phyloP scores from a whole-genome alignment of 2,113 vertebrate genomes.

The Chaetodon trifascialis region DNA sequence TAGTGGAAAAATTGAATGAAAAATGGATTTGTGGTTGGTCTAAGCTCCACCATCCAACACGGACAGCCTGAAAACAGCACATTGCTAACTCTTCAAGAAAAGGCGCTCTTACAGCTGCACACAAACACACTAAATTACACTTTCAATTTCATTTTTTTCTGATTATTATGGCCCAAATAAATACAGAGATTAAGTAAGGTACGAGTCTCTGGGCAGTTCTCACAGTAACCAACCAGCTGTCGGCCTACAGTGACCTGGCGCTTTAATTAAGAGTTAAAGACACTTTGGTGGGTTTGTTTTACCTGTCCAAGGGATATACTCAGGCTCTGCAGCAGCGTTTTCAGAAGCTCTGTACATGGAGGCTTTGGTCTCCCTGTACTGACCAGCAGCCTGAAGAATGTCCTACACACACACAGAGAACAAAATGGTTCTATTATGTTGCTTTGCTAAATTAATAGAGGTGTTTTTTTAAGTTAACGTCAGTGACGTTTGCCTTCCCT shows the following conservation, averaged over 20 bases:
- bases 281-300: neutral
- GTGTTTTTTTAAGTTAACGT: neutral
- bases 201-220: neutral
- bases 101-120: too few relatives aligned
- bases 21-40: too few relatives aligned
- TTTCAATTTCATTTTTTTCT: too few relatives aligned
- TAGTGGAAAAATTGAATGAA: too few relatives aligned
- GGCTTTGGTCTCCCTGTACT: constrained; percentile 90
- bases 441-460: neutral
- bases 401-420: constrained; percentile 83
- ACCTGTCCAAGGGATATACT: constrained; percentile 98
- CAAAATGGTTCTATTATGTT: neutral
- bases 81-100: too few relatives aligned
- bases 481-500: neutral
- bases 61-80: too few relatives aligned
- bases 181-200: neutral
- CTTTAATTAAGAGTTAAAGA: neutral
- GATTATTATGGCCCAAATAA: too few relatives aligned
- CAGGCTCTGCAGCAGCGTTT: constrained; percentile 85
- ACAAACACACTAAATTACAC: too few relatives aligned
- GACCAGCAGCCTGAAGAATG: constrained; percentile 91
- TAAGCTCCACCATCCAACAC: too few relatives aligned
- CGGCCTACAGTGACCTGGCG: neutral
- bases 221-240: neutral
- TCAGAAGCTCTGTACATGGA: constrained; percentile 89